Conservation (phyloP, 2,797 vertebrate species). For the Anguilla marmorata region DNA sequence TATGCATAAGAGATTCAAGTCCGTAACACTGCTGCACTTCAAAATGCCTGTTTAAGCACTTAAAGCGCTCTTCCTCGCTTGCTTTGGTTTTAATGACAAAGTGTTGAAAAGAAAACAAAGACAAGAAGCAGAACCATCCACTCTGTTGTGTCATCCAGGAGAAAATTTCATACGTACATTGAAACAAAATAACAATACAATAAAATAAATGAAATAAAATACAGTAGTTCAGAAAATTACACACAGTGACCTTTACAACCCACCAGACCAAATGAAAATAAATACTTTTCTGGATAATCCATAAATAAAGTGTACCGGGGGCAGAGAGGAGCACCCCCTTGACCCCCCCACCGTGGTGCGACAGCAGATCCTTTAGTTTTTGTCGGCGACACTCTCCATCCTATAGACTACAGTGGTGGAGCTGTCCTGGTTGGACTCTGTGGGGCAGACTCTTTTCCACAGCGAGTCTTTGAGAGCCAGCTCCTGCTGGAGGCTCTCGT, state of each 20-base stretch:
- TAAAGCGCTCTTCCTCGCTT: background rate
- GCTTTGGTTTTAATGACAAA: slow-evolving; percentile 26
- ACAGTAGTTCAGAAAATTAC: slow-evolving; percentile 12
- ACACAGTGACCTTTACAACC: background rate
- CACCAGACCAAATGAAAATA: slow-evolving; percentile 50
- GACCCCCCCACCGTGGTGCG: background rate
- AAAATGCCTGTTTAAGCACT: background rate
- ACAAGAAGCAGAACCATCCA: background rate
- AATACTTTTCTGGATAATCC: slow-evolving; percentile 57
- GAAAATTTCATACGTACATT: slow-evolving; percentile 14
- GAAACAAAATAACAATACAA: background rate
- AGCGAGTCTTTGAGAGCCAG: slow-evolving; percentile 97
- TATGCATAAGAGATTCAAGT: background rate
- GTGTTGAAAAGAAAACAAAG: background rate
- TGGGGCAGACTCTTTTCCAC: slow-evolving; percentile 94
- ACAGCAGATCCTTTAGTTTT: slow-evolving; percentile 44
- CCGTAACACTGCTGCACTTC: background rate
- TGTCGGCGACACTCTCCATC: slow-evolving; percentile 87
- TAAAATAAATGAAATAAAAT: background rate
- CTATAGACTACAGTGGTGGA: slow-evolving; percentile 99
- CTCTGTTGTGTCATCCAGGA: background rate
- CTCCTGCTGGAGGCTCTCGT: slow-evolving; percentile 97
- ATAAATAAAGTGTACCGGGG: slow-evolving; percentile 51
- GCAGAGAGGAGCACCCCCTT: background rate
- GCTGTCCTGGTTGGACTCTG: slow-evolving; percentile 92